Evolutionary conservation across 1,140 invertebrate species (phyloP).

Genomic region (Centruroides vittatus): DNA sequence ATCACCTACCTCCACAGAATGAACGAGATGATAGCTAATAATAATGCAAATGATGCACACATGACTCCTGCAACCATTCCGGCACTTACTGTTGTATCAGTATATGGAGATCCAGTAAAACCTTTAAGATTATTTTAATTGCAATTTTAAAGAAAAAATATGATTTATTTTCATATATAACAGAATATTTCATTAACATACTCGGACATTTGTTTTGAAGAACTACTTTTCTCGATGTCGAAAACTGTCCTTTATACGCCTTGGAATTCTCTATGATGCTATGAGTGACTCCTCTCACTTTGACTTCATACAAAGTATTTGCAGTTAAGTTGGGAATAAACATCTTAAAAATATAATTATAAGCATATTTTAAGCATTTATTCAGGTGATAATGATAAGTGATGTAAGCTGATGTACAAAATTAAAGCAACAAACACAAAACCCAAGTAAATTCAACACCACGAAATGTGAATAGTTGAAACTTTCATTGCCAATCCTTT

Average conservation of each 20-base stretch:
- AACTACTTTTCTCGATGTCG: slow-evolving; percentile 44
- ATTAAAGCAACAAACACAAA: no score
- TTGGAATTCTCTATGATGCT: slow-evolving; percentile 46
- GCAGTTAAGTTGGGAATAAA: slow-evolving; percentile 55
- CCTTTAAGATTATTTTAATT: background rate
- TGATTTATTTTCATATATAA: background rate
- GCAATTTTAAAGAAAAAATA: background rate
- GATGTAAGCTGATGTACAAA: no score
- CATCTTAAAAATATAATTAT: slow-evolving; percentile 35
- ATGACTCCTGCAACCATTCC: slow-evolving; percentile 55
- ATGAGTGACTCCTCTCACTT: slow-evolving; percentile 50
- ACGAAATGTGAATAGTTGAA: no score
- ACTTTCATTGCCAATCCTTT: no score
- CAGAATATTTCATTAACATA: slow-evolving; percentile 13
- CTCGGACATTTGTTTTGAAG: slow-evolving; percentile 45
- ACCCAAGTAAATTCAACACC: no score
- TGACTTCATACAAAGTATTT: slow-evolving; percentile 56
- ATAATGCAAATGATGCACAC: slow-evolving; percentile 52
- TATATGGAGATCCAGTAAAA: slow-evolving; percentile 15
- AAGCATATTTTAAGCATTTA: background rate
- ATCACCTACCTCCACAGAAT: slow-evolving; percentile 57
- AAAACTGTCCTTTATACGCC: slow-evolving; percentile 46
- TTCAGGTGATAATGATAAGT: no score
- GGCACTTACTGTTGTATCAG: slow-evolving; percentile 36
- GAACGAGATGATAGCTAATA: slow-evolving; percentile 51